Evolutionary conservation across 2,888 invertebrate genomes (phyloP).

Genomic region (Heliconius charithonia): DNA sequence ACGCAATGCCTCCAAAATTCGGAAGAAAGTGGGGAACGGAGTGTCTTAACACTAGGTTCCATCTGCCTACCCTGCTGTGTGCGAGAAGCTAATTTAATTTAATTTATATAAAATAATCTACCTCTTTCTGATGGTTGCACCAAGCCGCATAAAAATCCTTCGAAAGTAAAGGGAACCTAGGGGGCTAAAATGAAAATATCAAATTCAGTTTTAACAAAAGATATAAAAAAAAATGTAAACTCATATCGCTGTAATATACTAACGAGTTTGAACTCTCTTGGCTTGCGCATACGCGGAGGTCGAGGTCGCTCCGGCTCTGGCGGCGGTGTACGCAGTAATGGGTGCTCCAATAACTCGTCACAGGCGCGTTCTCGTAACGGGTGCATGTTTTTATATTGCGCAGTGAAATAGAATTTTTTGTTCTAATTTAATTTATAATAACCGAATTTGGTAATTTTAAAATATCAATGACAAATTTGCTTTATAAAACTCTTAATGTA

Average conservation of each 20-base stretch:
- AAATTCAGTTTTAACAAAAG: not conserved
- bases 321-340: constrained; percentile 68
- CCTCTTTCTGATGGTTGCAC: constrained; percentile 78
- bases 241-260: constrained; percentile 39
- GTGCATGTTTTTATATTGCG: constrained; percentile 58
- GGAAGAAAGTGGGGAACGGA: no score
- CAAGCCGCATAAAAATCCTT: constrained; percentile 68
- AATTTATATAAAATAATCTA: no score
- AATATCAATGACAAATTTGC: not conserved
- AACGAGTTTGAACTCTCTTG: constrained; percentile 70
- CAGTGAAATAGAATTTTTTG: not conserved
- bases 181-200: constrained; percentile 57
- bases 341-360: constrained; percentile 65
- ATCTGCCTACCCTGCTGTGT: no score
- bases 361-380: constrained; percentile 66
- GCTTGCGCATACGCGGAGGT: constrained; percentile 67
- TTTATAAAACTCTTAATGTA: not conserved
- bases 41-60: no score
- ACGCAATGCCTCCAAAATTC: no score
- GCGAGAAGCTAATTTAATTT: no score
- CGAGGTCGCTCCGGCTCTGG: constrained; percentile 69
- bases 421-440: not conserved
- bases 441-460: not conserved
- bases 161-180: constrained; percentile 67
- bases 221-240: not conserved